phyloP scores from a whole-genome alignment of 1,140 invertebrate genomes.

The Pseudomyrmex pallidus region DNA sequence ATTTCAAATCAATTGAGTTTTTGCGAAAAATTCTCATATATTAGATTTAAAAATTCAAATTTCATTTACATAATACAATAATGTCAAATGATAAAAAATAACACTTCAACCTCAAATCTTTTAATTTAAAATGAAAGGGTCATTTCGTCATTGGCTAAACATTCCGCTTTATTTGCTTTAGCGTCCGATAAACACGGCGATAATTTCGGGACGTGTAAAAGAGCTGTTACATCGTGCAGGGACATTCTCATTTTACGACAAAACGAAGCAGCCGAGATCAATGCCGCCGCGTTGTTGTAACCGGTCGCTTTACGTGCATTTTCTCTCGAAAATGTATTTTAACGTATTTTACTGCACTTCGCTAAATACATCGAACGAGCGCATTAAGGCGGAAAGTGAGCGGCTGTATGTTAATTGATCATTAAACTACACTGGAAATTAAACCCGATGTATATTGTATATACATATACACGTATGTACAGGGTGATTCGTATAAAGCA shows the following conservation, averaged over 20 bases:
- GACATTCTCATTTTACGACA: slow-evolving; percentile 18
- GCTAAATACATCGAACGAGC: neutral
- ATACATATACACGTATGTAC: neutral
- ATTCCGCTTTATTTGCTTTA: slow-evolving; percentile 1
- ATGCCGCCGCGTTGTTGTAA: neutral
- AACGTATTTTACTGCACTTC: slow-evolving; percentile 5
- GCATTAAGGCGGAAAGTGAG: slow-evolving; percentile 22
- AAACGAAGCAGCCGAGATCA: neutral
- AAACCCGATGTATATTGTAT: slow-evolving; percentile 7
- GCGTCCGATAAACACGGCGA: neutral
- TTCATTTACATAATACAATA: too few species aligned
- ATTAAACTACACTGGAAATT: slow-evolving; percentile 17
- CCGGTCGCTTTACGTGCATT: neutral
- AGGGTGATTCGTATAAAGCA: neutral
- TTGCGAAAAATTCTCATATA: too few species aligned
- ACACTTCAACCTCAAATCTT: too few species aligned
- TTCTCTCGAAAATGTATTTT: neutral
- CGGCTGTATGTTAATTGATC: neutral
- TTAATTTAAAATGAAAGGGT: too few species aligned
- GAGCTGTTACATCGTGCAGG: neutral
- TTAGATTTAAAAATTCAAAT: too few species aligned
- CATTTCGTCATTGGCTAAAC: neutral
- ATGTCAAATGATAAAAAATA: too few species aligned
- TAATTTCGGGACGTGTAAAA: slow-evolving; percentile 7
- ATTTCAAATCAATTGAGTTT: too few species aligned